Conservation (phyloP, 2,888 invertebrate genomes). For the Hypomecis atomaria region DNA sequence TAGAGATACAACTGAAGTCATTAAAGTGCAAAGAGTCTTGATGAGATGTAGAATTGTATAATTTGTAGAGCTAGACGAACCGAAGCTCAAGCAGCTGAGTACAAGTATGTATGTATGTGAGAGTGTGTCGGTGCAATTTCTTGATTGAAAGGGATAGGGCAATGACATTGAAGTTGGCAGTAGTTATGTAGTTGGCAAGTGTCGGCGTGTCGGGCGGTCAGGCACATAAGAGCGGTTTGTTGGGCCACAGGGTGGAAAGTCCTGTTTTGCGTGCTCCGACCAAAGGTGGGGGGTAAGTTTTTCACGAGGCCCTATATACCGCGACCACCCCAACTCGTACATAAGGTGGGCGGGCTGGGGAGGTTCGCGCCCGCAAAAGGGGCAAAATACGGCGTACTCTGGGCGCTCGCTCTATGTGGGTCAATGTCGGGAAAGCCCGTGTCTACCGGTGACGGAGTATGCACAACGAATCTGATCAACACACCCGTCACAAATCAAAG, state of each 20-base stretch:
- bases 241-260: conserved; percentile 77
- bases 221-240: conserved; percentile 72
- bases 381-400: conserved; percentile 85
- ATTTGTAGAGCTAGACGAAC: no score
- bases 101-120: conserved; percentile 31
- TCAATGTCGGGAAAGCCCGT: conserved; percentile 86
- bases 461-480: conserved; percentile 85
- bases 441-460: conserved; percentile 84
- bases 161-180: conserved; percentile 39
- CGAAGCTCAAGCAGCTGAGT: not conserved
- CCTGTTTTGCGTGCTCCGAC: conserved; percentile 83
- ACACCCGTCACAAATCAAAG: conserved; percentile 79
- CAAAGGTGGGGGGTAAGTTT: conserved; percentile 82
- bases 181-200: conserved; percentile 43
- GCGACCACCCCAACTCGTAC: conserved; percentile 84
- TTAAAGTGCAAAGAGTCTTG: not conserved
- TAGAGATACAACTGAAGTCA: not conserved
- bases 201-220: conserved; percentile 57
- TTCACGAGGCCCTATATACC: conserved; percentile 85
- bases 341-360: conserved; percentile 83
- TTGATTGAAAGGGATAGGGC: conserved; percentile 41
- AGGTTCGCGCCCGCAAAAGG: conserved; percentile 85
- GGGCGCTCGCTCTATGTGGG: conserved; percentile 85
- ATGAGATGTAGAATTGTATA: conserved; percentile 4
- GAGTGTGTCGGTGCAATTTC: conserved; percentile 37